phyloP scores from a whole-genome alignment of 2,888 invertebrate genomes.

The Cecidostiba fungosa region DNA sequence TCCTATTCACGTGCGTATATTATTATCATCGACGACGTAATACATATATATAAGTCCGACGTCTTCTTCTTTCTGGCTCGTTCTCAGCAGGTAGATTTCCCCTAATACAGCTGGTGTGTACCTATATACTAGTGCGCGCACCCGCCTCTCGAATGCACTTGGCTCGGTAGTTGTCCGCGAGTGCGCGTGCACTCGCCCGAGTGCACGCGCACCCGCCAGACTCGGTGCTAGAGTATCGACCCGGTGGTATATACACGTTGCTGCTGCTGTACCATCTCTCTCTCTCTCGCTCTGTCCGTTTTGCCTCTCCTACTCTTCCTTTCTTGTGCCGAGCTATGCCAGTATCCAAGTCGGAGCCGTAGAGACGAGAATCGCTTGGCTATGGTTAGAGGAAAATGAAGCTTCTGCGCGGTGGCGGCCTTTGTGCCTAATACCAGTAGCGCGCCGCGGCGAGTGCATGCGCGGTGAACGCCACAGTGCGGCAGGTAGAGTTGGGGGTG shows the following conservation, averaged over 20 bases:
- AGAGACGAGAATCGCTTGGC: not conserved
- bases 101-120: not conserved
- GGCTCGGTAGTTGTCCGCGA: not conserved
- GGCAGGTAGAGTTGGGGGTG: not conserved
- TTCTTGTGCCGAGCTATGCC: constrained; percentile 5
- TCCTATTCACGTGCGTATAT: not conserved
- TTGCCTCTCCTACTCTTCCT: constrained; percentile 8
- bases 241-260: constrained; percentile 36
- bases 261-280: constrained; percentile 51
- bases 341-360: not conserved
- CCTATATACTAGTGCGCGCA: no score
- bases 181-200: not conserved
- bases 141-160: not conserved
- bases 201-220: not conserved
- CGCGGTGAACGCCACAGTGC: constrained; percentile 15
- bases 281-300: constrained; percentile 19
- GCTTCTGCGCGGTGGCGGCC: constrained; percentile 9
- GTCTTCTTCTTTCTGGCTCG: constrained; percentile 22
- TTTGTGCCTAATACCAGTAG: constrained; percentile 29
- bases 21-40: not conserved
- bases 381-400: constrained; percentile 6
- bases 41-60: not conserved
- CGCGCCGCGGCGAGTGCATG: constrained; percentile 25
- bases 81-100: not conserved
- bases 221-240: constrained; percentile 43